These are phyloP conservation scores for Echiichthys vipera DNA, from an alignment of 2,797 vertebrate genomes.

Conservation along the genomic window DNA sequence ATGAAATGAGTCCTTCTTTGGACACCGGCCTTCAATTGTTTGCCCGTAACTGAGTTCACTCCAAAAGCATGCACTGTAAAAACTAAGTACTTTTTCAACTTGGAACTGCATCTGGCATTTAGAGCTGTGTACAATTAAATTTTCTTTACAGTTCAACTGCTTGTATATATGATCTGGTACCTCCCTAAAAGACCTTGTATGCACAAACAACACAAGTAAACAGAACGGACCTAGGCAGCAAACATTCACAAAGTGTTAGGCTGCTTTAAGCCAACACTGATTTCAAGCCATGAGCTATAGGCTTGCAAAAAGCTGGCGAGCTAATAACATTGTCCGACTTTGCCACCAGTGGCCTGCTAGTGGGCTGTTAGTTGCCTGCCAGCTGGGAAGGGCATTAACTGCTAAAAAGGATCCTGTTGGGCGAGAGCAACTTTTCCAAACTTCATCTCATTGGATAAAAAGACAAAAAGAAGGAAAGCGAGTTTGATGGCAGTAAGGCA, in stretches of 20 bases:
- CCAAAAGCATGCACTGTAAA: background rate
- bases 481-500: slow-evolving; percentile 80
- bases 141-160: slow-evolving; percentile 9
- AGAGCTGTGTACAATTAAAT: background rate
- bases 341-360: slow-evolving; percentile 67
- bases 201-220: slow-evolving; percentile 51
- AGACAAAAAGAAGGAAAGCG: slow-evolving; percentile 80
- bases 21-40: slow-evolving; percentile 14
- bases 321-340: slow-evolving; percentile 77
- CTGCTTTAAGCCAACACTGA: slow-evolving; percentile 60
- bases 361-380: slow-evolving; percentile 67
- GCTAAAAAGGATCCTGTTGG: slow-evolving; percentile 78
- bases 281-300: slow-evolving; percentile 63
- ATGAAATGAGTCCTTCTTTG: slow-evolving; percentile 26
- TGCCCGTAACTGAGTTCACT: slow-evolving; percentile 7
- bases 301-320: slow-evolving; percentile 48
- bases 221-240: slow-evolving; percentile 47
- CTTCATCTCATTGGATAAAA: slow-evolving; percentile 82
- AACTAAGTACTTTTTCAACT: background rate
- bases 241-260: slow-evolving; percentile 30
- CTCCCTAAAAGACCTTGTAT: slow-evolving; percentile 31
- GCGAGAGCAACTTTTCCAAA: slow-evolving; percentile 77
- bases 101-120: background rate
- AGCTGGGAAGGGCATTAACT: slow-evolving; percentile 75
- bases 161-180: slow-evolving; percentile 49